Percentiles rank a stretch among this genome's conserved stretches.
Evolutionary conservation across 2,888 invertebrate genomes (phyloP).

Genomic region (Ectemnius cavifrons): DNA sequence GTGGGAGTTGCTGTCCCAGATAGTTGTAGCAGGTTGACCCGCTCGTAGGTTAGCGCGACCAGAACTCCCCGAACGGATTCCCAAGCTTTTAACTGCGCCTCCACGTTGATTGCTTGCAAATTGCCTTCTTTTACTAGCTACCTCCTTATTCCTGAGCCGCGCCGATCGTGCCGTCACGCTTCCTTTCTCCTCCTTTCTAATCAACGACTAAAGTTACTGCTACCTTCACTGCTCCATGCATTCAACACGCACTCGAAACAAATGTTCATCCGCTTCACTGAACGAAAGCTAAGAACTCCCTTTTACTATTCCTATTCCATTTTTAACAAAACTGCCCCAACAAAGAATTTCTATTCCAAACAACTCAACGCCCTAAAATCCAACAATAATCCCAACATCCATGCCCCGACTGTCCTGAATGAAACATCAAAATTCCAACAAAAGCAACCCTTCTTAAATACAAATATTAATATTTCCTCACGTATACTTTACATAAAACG

Average conservation of each 20-base stretch:
- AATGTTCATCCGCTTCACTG: too few species aligned
- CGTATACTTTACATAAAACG: too few species aligned
- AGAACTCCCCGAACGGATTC: slow-evolving; percentile 60
- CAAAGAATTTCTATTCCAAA: too few species aligned
- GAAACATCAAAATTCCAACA: too few species aligned
- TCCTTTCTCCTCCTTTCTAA: slow-evolving; percentile 11
- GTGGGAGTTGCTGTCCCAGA: slow-evolving; percentile 65
- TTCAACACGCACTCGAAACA: neutral
- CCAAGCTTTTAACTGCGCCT: slow-evolving; percentile 67
- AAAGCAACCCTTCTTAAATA: too few species aligned
- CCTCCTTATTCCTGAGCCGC: slow-evolving; percentile 40
- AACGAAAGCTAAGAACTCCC: too few species aligned
- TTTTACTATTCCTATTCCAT: too few species aligned
- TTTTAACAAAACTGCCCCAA: too few species aligned
- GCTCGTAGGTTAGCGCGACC: slow-evolving; percentile 67
- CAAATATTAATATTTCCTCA: too few species aligned
- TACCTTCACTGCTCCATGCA: slow-evolving; percentile 34
- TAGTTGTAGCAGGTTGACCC: slow-evolving; percentile 60
- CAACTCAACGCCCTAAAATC: too few species aligned
- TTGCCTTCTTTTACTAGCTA: slow-evolving; percentile 63
- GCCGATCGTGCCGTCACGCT: slow-evolving; percentile 47
- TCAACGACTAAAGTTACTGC: neutral
- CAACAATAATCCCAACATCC: too few species aligned
- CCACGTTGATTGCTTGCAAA: slow-evolving; percentile 71
- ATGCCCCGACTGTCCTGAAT: too few species aligned